Evolutionary conservation across 2,797 vertebrate genomes (phyloP).

Genomic region (Pantherophis vulpinus): DNA sequence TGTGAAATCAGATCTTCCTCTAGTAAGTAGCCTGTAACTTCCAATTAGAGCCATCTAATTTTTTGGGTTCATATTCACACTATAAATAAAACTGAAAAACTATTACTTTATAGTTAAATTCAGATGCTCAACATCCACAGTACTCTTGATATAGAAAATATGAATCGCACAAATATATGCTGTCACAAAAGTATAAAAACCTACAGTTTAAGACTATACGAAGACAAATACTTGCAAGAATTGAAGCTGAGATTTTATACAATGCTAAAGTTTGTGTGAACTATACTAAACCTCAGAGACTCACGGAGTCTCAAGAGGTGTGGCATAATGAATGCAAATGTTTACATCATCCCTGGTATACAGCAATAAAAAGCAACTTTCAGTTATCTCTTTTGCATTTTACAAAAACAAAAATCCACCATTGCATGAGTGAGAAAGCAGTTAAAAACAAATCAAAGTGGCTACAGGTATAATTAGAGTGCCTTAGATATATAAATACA

Average conservation of each 20-base stretch:
- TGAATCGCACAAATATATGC: slow-evolving; percentile 41
- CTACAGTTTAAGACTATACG: background rate
- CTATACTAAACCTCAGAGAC: background rate
- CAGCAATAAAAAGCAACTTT: background rate
- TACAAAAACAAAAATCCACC: background rate
- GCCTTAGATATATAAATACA: background rate
- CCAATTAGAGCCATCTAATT: slow-evolving; percentile 3
- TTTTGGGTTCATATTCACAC: slow-evolving; percentile 30
- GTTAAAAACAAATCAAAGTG: background rate
- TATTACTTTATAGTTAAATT: background rate
- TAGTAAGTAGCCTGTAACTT: slow-evolving; percentile 26
- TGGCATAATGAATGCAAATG: background rate
- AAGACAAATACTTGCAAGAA: background rate
- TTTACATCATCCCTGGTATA: background rate
- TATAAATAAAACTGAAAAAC: background rate
- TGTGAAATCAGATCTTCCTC: slow-evolving; percentile 36
- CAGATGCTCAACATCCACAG: background rate
- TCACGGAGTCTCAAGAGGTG: background rate
- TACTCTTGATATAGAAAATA: slow-evolving; percentile 28
- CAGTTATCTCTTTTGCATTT: background rate
- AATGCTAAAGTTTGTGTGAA: background rate
- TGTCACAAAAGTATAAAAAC: background rate
- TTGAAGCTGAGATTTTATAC: background rate
- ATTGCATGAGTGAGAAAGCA: background rate
- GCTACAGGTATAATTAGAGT: background rate